Conservation (phyloP, 2,113 vertebrate genomes). For the Myodes glareolus region DNA sequence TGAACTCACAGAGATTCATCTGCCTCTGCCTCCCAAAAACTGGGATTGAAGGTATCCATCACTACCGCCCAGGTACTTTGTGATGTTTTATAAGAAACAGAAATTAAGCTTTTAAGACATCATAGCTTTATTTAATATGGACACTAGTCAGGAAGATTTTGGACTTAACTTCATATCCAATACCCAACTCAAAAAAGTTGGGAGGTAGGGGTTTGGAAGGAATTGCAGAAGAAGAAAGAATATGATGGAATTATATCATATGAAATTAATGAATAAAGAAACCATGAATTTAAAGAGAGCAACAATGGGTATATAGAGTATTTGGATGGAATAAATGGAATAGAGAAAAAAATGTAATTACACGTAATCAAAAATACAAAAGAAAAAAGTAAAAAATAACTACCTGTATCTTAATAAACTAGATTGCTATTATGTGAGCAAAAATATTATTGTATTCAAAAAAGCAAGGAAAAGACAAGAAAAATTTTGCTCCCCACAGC, state of each 20-base stretch:
- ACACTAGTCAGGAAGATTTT: neutral
- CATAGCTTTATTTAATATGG: neutral
- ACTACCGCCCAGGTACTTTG: too few species aligned
- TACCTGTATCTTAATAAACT: neutral
- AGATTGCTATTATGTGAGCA: neutral
- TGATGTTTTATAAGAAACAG: neutral
- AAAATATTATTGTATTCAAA: neutral
- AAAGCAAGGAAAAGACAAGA: neutral
- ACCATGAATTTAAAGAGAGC: neutral
- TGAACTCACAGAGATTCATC: too few species aligned
- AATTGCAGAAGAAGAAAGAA: neutral
- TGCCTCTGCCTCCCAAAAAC: too few species aligned
- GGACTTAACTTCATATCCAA: neutral
- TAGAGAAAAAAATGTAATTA: neutral
- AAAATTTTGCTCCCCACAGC: neutral
- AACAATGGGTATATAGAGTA: too few species aligned
- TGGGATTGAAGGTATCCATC: too few species aligned
- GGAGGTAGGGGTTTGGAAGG: neutral
- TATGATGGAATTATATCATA: neutral
- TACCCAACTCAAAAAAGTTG: neutral
- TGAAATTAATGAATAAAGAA: neutral
- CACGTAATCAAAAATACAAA: neutral
- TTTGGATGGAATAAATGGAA: neutral
- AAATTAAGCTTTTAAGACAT: neutral
- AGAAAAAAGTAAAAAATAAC: neutral